A percentile compares a stretch with the other conserved stretches of the same genome.
phyloP scores from a whole-genome alignment of 2,797 vertebrate species.

The Enteromius radiatus region DNA sequence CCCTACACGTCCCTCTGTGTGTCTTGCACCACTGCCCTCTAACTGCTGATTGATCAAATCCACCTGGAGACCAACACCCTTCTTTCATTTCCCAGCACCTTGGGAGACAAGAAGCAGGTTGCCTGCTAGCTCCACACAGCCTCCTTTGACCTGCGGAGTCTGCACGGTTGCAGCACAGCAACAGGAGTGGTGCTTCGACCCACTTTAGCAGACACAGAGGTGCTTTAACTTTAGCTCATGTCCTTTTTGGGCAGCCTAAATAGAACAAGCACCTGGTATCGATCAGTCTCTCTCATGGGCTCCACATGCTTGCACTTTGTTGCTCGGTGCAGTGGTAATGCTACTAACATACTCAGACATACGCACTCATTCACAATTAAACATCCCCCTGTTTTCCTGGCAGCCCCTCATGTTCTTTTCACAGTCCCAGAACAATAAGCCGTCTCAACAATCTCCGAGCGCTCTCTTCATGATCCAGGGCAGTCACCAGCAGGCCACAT shows the following conservation, averaged over 20 bases:
- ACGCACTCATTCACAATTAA: constrained; percentile 47
- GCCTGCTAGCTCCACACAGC: neutral
- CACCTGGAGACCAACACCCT: constrained; percentile 35
- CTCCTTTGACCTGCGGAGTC: constrained; percentile 20
- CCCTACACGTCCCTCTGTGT: constrained; percentile 2
- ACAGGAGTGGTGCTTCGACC: constrained; percentile 47
- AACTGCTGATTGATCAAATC: constrained; percentile 52
- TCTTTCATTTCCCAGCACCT: constrained; percentile 33
- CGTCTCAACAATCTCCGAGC: constrained; percentile 19
- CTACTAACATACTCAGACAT: constrained; percentile 33
- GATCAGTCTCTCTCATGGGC: constrained; percentile 49
- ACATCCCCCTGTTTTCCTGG: constrained; percentile 41
- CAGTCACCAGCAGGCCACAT: neutral
- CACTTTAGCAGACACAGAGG: constrained; percentile 48
- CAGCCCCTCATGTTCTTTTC: constrained; percentile 20
- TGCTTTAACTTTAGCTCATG: constrained; percentile 52
- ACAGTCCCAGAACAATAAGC: constrained; percentile 31
- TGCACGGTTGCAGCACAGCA: constrained; percentile 26
- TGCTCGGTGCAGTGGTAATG: constrained; percentile 22
- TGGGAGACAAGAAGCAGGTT: constrained; percentile 32
- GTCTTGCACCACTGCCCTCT: constrained; percentile 43
- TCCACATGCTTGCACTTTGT: constrained; percentile 40
- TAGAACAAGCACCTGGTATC: constrained; percentile 61
- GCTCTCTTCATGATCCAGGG: constrained; percentile 12
- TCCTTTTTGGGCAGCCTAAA: constrained; percentile 49